Evolutionary conservation across 2,888 invertebrate genomes (phyloP), one percentile per base, ranked within the genome.

Genomic region (Philonicus albiceps): DNA sequence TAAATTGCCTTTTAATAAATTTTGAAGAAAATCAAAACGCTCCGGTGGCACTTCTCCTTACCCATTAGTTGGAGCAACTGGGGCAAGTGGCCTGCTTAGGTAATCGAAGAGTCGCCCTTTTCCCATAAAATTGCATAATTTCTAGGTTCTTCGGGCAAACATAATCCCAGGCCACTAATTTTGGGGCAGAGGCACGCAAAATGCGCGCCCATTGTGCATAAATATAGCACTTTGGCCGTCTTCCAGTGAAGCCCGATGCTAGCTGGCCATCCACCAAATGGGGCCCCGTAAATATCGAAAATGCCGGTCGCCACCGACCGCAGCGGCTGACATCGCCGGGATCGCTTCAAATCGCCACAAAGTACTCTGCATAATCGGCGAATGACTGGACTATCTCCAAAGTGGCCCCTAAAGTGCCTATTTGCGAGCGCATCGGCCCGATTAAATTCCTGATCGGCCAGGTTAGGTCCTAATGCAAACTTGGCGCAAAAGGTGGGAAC

Each of bases 221-320:
- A 84, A 73, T 84, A 72, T 84, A 72, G 73, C 27, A 84, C 43
- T 72, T 84, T 84, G 84, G 84, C 84, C 34, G n/a, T 22, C 40
- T 40, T 84, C 84, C 84, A 84, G 37, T 11, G 22, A 7, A 84
- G 73, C 43, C 40, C 37, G 40, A 22, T 84, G 27, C 43, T 84
- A 30, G 73, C 84, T 84, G 40, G 11, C 40, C 72, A 30, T n/a
- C n/a, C n/a, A 73, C 84, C 84, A 73, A 73, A 72, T 73, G 73
- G 22, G 22, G 30, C n/a, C 30, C 27, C 84, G 43, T 84, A 84
- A 84, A 84, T 64, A 84, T 73, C 30, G 84, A 73, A 84, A 84
- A 84, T 73, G 64, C 22, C 22, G 13, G 72, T 22, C 43, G 37
- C 37, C 37, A 37, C 37, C 73, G 84, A n/a, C 55, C 37, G 11